A percentile compares a stretch with the other conserved stretches of the same genome.
phyloP scores from a whole-genome alignment of 2,113 vertebrate genomes.

The Eurypyga helias region DNA sequence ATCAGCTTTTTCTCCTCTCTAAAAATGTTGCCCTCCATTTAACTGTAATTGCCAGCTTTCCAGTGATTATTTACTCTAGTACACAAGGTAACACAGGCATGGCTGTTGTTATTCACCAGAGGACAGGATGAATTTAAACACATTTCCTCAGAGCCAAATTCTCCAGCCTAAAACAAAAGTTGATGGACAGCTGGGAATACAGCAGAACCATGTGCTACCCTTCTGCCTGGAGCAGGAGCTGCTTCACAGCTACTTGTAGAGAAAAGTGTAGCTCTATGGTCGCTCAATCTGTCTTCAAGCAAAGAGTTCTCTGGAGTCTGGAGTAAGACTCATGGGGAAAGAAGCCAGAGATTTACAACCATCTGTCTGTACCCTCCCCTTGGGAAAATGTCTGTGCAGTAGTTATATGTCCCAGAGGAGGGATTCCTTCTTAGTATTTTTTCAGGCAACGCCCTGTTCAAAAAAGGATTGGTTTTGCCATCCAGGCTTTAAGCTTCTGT shows the following conservation, averaged over 20 bases:
- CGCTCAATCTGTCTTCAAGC: background rate
- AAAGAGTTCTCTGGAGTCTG: background rate
- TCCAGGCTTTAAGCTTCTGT: conserved; percentile 12
- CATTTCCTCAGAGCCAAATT: conserved; percentile 27
- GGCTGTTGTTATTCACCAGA: background rate
- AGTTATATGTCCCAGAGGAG: background rate
- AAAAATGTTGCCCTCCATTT: background rate
- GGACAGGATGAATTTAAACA: conserved; percentile 44
- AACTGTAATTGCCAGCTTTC: conserved; percentile 20
- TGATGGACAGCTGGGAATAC: conserved; percentile 30
- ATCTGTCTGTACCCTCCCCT: background rate
- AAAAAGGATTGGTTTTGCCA: background rate
- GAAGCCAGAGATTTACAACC: conserved; percentile 45
- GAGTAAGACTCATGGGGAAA: background rate
- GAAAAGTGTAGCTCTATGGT: background rate
- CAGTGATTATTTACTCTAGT: conserved; percentile 53
- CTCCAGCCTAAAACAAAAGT: background rate
- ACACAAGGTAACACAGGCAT: background rate
- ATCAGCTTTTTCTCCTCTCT: conserved; percentile 6
- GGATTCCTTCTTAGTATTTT: conserved; percentile 2
- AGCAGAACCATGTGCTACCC: conserved; percentile 34
- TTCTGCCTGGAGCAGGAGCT: conserved; percentile 31
- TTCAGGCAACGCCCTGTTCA: background rate
- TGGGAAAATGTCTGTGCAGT: conserved; percentile 5
- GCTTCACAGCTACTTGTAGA: background rate